phyloP scores from a whole-genome alignment of 2,888 invertebrate species.

The Rhagium mordax region DNA sequence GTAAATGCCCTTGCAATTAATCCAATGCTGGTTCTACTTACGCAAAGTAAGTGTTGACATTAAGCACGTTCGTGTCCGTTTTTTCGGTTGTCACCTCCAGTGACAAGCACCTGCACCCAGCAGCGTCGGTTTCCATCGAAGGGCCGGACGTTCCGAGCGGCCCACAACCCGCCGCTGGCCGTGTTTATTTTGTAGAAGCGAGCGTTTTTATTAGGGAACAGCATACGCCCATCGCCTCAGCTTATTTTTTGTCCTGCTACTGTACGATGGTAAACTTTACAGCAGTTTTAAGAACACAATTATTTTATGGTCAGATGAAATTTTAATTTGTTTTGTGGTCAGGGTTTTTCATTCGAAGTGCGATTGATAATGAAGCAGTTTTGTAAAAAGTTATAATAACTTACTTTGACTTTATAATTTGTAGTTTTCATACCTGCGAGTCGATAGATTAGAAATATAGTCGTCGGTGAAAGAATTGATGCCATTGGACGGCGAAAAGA shows the following conservation, averaged over 20 bases:
- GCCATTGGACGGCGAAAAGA: neutral
- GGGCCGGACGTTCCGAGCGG: neutral
- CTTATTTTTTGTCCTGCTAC: conserved; percentile 15
- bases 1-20: too few species aligned
- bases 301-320: conserved; percentile 24
- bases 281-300: conserved; percentile 24
- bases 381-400: conserved; percentile 5
- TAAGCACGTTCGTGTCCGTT: too few species aligned
- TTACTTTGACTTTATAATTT: conserved; percentile 10
- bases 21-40: too few species aligned
- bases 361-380: conserved; percentile 11
- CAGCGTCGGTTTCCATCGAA: neutral
- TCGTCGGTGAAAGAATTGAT: neutral
- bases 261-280: conserved; percentile 16
- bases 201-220: conserved; percentile 5
- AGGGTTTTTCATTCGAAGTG: conserved; percentile 11
- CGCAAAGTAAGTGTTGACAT: too few species aligned
- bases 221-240: conserved; percentile 22
- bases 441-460: neutral
- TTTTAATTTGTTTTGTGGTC: conserved; percentile 28
- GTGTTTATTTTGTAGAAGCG: conserved; percentile 14
- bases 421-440: neutral
- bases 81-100: too few species aligned
- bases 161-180: neutral
- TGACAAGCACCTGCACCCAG: too few species aligned